Evolutionary conservation across 2,888 invertebrate genomes (phyloP).

Genomic region (Dolichomitus sp.): DNA sequence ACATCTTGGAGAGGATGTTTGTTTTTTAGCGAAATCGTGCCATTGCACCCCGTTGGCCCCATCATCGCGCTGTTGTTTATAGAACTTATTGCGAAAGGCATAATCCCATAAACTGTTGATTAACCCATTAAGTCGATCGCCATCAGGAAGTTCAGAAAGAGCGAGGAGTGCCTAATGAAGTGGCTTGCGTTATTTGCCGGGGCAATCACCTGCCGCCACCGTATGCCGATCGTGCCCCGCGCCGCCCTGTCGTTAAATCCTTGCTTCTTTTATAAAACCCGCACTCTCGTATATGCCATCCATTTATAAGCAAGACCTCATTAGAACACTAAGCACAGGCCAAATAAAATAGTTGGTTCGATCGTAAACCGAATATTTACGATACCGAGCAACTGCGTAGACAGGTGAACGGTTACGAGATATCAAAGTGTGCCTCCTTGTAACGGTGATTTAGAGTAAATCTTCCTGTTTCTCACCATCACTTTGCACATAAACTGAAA

Average conservation of each 20-base stretch:
- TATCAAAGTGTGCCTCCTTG: not conserved
- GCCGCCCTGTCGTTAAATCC: conserved; percentile 53
- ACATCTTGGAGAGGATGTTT: not conserved
- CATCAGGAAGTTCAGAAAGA: conserved; percentile 66
- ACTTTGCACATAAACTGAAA: not conserved
- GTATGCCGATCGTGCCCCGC: conserved; percentile 10
- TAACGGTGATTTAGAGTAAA: not conserved
- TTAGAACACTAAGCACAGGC: conserved; percentile 51
- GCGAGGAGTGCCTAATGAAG: conserved; percentile 69
- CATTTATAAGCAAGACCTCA: conserved; percentile 42
- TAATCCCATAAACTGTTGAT: conserved; percentile 72
- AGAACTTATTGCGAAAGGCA: conserved; percentile 48
- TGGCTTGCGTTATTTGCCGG: conserved; percentile 66
- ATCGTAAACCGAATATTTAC: conserved; percentile 63
- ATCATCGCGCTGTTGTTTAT: conserved; percentile 37
- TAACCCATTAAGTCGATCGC: conserved; percentile 72
- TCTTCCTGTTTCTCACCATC: not conserved
- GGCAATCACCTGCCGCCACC: conserved; percentile 63
- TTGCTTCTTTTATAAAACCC: conserved; percentile 17
- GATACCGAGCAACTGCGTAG: conserved; percentile 38
- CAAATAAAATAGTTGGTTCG: conserved; percentile 53
- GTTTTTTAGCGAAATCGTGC: not conserved
- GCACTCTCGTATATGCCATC: not conserved
- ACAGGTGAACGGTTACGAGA: conserved; percentile 13
- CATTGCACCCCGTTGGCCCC: not conserved